Base-by-base conservation (phyloP, 2,113 vertebrate species). In the Nyctereutes procyonoides region DNA sequence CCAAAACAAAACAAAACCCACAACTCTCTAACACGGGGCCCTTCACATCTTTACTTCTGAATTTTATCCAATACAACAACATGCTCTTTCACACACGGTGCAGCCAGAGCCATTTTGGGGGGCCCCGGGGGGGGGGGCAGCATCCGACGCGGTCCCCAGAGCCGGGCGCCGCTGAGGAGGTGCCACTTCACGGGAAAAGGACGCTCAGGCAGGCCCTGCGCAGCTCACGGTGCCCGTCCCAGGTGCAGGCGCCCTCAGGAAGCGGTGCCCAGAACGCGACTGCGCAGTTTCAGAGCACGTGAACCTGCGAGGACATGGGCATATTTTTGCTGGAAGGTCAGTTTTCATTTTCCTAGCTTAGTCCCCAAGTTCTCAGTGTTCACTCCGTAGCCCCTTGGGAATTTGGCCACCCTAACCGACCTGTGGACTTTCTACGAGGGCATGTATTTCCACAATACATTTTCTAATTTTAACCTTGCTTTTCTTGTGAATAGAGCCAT, bases 221-320 rank as follows among this genome's bases (percentile, higher is more conserved):
- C 28, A 38, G 56, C 58, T 62, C 20, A 3, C 3, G 11, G 24
- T 0, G 8, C 30, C 74, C 2, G 0, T 20, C 62, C 62, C 17
- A 11, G 2, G 3, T 26, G 11, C n/a, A 10, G 1, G 2, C 0
- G 63, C 35, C 2, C 8, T 24, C 3, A 24, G 17, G 62, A 11
- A 16, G 76, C 12, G 48, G 13, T 2, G 8, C 22, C 88, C 13
- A 8, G 17, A 24, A 63, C 38, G 15, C 2, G 0, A 17, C 4
- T 43, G n/a, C 22, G 38, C 71, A n/a, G 3, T 16, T 35, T 22
- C 28, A 19, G 30, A 22, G 35, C 9, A 0, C 19, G 4, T 2
- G 28, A 82, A 58, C 63, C 24, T 51, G 35, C 24, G 51, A 17
- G 1, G 0, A 65, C 0, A 0, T 9, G 0, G 15, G n/a, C 32